A percentile compares a stretch with the other conserved stretches of the same genome.
Conservation (phyloP, 2,113 vertebrate species). For the mouse (Mus musculus) region GRCm39 chr1:79058001-79058500, state of each 20-base stretch:
- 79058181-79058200: constrained; percentile 52
- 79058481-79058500: constrained; percentile 40
- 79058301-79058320: constrained; percentile 72
- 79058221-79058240: constrained; percentile 73
- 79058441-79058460: constrained; percentile 37
- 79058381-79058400: constrained; percentile 16
- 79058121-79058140: background rate
- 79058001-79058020: background rate
- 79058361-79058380: constrained; percentile 54
- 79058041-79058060: background rate
- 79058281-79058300: constrained; percentile 63
- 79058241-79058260: constrained; percentile 77
- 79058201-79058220: constrained; percentile 62
- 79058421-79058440: background rate
- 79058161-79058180: constrained; percentile 46
- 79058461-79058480: background rate
- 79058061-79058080: background rate
- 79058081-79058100: constrained; percentile 40
- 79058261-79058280: constrained; percentile 58
- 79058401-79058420: constrained; percentile 32
- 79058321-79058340: constrained; percentile 56
- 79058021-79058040: background rate
- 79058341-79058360: constrained; percentile 60
- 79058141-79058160: constrained; percentile 29
- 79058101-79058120: constrained; percentile 22